Evolutionary conservation across 2,888 invertebrate species (phyloP), one percentile per base, ranked within the genome.

Genomic region (Siphlonurus alternatus): DNA sequence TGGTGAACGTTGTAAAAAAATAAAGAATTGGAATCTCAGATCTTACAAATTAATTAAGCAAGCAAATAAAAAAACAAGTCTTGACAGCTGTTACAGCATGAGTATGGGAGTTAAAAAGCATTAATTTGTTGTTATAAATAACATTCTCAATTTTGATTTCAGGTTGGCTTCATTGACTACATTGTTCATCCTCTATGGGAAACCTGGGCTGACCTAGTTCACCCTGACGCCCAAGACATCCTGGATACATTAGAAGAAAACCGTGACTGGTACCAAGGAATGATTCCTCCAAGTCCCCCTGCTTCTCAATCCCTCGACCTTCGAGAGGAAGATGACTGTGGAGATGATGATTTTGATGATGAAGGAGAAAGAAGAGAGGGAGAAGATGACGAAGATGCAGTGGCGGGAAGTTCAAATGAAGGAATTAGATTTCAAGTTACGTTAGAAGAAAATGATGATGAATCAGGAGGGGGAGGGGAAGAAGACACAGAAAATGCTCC

Each of bases 141-240:
- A n/a, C n/a, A n/a, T n/a, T n/a, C n/a, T n/a, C n/a, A n/a, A n/a
- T n/a, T n/a, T n/a, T n/a, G n/a, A n/a, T 68, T 69, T 23, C 68
- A 85, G 84, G 96, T 99, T 75, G 97, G 97, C 71, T 99, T 99
- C 77, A 99, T 99, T 75, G 98, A 99, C 80, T 99, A 97, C 78
- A 99, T 99, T 75, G 98, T 98, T 54, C 98, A 99, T 79, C 99
- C 99, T 1, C 80, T 99, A 67, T 99, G 97, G 95, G 99, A 99
- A 78, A 98, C 98, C 63, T 99, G 99, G 99, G 97, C 95, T 15
- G 98, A 99, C 76, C 82, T 99, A 68, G 98, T 99, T 61, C 96
- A 97, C 78, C 98, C 99, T 1, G 98, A 99, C 75, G 98, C 98
- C 62, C 97, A 98, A 79, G 92, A 95, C 70, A 98, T 99, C 72